phyloP scores from a whole-genome alignment of 53 echinoderm and acorn worm genomes.

The Temnopleurus reevesii region DNA sequence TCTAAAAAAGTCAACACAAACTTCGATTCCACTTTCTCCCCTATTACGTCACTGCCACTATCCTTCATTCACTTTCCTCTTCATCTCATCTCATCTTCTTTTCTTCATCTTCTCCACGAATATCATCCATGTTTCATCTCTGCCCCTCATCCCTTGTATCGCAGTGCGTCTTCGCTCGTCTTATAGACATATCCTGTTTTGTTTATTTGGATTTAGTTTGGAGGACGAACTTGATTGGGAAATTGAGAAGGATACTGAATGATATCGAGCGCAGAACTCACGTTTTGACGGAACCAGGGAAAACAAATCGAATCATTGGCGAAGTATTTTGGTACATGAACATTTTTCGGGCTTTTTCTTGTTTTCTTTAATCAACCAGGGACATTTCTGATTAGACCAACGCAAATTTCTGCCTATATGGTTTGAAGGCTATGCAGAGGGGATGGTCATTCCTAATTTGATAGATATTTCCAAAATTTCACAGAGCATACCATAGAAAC shows the following conservation, averaged over 20 bases:
- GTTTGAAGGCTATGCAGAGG: no score
- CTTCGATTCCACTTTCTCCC: neutral
- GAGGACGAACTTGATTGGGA: conserved; percentile 31
- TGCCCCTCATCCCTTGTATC: neutral
- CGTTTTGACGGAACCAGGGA: neutral
- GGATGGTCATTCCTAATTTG: no score
- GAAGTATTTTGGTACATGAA: neutral
- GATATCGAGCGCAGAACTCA: neutral
- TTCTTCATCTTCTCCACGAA: no score
- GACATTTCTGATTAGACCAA: no score
- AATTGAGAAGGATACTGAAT: conserved; percentile 30
- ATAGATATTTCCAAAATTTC: no score
- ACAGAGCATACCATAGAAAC: no score
- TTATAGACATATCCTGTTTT: conserved; percentile 19
- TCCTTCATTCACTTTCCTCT: neutral
- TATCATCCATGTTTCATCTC: neutral
- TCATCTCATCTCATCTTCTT: neutral
- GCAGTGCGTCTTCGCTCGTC: neutral
- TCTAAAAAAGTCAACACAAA: neutral
- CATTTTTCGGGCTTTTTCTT: no score
- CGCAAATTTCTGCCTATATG: no score
- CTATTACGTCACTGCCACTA: neutral
- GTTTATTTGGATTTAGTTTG: conserved; percentile 17
- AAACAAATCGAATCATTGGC: neutral
- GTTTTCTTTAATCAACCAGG: no score